Base-by-base conservation (phyloP, 2,113 vertebrate species). In the Myrmecophaga tridactyla region DNA sequence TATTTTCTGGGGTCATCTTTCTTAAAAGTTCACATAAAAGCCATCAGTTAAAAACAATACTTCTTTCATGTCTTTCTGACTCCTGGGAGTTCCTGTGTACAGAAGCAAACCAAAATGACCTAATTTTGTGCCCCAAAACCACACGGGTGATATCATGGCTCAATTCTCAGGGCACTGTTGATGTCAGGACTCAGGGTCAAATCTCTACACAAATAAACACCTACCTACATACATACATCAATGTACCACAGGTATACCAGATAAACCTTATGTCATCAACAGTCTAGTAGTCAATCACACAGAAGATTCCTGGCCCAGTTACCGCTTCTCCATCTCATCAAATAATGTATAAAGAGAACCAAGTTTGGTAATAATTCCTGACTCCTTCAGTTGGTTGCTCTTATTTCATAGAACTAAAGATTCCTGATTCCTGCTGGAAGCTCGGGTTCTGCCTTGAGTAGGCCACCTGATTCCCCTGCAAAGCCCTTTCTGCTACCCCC, bases 101-200 rank as follows among this genome's bases (percentile, higher is more conserved):
- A 36, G 82, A 78, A 95, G 80, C 78, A 87, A 88, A 85, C 41
- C 41, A 29, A 90, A 65, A 51, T 93, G 80, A 92, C 92, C 84
- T 90, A 46, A 51, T 85, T 86, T 89, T 72, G 51, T 84, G 46
- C n/a, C n/a, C n/a, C n/a, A 85, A 94, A 96, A 90, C 94, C 53
- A 46, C 84, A 67, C 7, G 17, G 11, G n/a, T 17, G 18, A 69
- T 34, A 41, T 6, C 4, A 36, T 84, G 53, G 43, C 92, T 83
- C 27, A 18, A 8, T 27, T 84, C 46, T 89, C 83, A n/a, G 2
- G 11, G 25, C 12, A 4, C 1, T 1, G 18, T 1, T 73, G 77
- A 82, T 0, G 1, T 84, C 53, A 51, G 78, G 48, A n/a, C 76
- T 75, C 51, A 43, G 36, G 34, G 17, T 48, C 75, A 87, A 34